Base-by-base conservation (phyloP, 2,797 vertebrate genomes). In the Anomalospiza imberbis region DNA sequence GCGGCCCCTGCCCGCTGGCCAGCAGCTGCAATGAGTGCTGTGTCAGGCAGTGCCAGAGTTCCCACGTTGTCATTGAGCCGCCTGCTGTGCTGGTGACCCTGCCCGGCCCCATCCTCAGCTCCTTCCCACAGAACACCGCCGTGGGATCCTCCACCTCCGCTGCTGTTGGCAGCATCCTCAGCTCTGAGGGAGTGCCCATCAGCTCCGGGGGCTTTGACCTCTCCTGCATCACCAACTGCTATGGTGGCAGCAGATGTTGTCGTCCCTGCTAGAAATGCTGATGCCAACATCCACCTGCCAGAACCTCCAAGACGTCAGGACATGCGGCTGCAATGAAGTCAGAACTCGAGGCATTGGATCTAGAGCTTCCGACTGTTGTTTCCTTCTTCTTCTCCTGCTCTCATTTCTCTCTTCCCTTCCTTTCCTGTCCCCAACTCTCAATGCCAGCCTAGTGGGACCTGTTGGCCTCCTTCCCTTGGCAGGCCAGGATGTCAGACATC, bases 211-310 rank as follows among this genome's bases (percentile, higher is more conserved):
- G 62, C 62, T 18, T 65, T 65, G 62, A 65, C 62, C 7, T 65
- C 62, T 65, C 62, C 62, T 65, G 62, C 42, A 45, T 65, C 62
- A 65, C 62, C 31, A 24, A 3, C 21, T 9, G 62, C 15, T 65
- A 6, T 18, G 62, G 42, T 51, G 28, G 50, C 20, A 22, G 4
- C 17, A 61, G 58, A 29, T 61, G 62, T 13, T 21, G 42, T 65
- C 34, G 17, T 29, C 17, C 42, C 62, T 65, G 62, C 22, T 65
- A n/a, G n/a, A 45, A 4, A 45, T 45, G 10, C 3, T n/a, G 12
- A 6, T 5, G 4, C 5, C 7, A 21, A 36, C 13, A 2, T 17
- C 10, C 7, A 29, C 1, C 2, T 12, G 17, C 2, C 14, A 28
- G 17, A 19, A 47, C 4, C 17, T 28, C 5, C 22, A 47, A 1